Percentiles rank a stretch among this genome's conserved stretches.
These are phyloP conservation scores for Molorchus minor DNA, from an alignment of 2,888 invertebrate genomes.

Conservation along the genomic window DNA sequence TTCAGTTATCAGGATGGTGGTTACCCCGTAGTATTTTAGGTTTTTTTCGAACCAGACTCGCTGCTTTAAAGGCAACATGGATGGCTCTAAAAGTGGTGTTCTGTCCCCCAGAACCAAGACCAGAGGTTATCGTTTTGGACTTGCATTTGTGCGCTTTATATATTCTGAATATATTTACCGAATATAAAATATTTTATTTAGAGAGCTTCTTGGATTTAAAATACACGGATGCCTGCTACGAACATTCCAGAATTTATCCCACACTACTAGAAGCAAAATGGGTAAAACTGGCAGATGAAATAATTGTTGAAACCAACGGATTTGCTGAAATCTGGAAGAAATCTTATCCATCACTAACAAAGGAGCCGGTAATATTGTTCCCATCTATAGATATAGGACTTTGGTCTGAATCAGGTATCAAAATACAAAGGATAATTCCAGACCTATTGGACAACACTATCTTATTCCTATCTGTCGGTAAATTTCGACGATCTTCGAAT, in stretches of 20 bases:
- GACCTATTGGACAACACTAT: constrained; percentile 52
- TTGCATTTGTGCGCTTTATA: constrained; percentile 50
- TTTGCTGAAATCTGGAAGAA: constrained; percentile 54
- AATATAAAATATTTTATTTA: constrained; percentile 52
- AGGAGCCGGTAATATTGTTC: constrained; percentile 48
- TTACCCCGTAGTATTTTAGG: constrained; percentile 53
- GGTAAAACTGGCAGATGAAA: constrained; percentile 54
- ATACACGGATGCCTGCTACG: constrained; percentile 43
- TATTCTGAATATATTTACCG: constrained; percentile 50
- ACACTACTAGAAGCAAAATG: constrained; percentile 51
- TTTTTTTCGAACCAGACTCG: constrained; percentile 40
- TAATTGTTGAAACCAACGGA: constrained; percentile 54
- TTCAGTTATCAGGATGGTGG: constrained; percentile 54
- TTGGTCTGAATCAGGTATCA: constrained; percentile 53
- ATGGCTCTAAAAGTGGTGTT: constrained; percentile 53
- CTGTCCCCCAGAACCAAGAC: constrained; percentile 50
- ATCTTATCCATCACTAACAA: constrained; percentile 50
- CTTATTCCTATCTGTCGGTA: constrained; percentile 55
- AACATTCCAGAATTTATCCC: constrained; percentile 50
- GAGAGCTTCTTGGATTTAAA: constrained; percentile 48
- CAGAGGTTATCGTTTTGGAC: constrained; percentile 54
- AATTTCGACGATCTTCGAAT: constrained; percentile 53
- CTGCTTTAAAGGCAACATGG: constrained; percentile 46
- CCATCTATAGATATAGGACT: constrained; percentile 55
- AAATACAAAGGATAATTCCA: constrained; percentile 55